These are phyloP conservation scores for Pollenia angustigena DNA, from an alignment of 2,888 invertebrate species.

Conservation along the genomic window DNA sequence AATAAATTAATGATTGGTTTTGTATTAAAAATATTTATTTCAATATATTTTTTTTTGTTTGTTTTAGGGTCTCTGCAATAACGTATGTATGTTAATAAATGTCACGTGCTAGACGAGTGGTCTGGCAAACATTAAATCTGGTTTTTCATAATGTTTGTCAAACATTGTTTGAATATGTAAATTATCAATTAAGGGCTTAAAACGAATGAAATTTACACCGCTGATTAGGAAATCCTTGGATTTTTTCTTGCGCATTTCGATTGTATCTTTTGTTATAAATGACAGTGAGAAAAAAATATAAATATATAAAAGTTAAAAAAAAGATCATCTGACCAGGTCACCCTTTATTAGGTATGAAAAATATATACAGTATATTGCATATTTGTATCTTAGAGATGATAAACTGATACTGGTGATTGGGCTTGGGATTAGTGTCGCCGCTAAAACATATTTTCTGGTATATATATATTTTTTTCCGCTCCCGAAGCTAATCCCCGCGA, in stretches of 20 bases:
- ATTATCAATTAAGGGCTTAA: neutral
- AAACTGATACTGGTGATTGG: neutral
- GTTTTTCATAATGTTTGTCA: slow-evolving; percentile 6
- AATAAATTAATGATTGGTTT: slow-evolving; percentile 2
- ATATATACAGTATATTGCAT: neutral
- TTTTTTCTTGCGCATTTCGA: neutral
- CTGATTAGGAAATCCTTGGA: slow-evolving; percentile 16
- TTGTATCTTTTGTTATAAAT: neutral
- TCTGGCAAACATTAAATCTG: neutral
- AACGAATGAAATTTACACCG: neutral
- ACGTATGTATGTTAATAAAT: neutral
- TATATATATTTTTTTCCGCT: too few species aligned
- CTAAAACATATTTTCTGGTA: too few species aligned
- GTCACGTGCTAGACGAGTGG: neutral
- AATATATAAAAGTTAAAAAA: neutral
- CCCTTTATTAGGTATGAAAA: neutral
- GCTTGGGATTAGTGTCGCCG: too few species aligned
- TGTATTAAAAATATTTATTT: neutral
- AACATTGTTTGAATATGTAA: slow-evolving; percentile 19
- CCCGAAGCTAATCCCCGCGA: too few species aligned
- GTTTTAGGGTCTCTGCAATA: neutral
- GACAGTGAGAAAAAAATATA: neutral
- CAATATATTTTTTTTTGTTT: neutral
- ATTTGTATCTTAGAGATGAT: neutral
- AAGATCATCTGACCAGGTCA: neutral